Evolutionary conservation across 2,888 invertebrate species (phyloP), one percentile per base, ranked within the genome.

Genomic region (Crossocerus cetratus): DNA sequence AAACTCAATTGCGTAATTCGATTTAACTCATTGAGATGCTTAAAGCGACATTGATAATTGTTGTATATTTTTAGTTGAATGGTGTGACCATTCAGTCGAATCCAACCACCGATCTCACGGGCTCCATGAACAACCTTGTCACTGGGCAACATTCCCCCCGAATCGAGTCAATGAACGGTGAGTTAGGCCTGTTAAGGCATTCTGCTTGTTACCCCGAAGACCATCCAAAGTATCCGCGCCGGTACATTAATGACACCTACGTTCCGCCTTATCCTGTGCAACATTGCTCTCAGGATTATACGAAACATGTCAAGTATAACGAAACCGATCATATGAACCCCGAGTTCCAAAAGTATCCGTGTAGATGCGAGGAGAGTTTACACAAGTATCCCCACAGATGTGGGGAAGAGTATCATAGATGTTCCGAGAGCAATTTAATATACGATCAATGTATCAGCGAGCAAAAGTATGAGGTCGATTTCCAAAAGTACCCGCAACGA

Each of bases 131-230:
- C 68, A 89, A 89, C 70, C 83, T 90, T 43, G 87, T 88, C 5
- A 82, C 88, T 22, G 87, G 84, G 59, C 88, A 83, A 65, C 87
- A 86, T 69, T 86, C 86, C n/a, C 87, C 87, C 32, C 86, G 87
- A 71, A 84, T 90, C 65, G 90, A 90, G 69, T 88, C 90, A 22
- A 82, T 90, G 53, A 90, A 90, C 87, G 90, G 90, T 90, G 90
- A 89, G 90, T 90, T 89, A 68, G 80, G 82, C 32, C 79, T 86
- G 57, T 72, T 86, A 73, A 83, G 85, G 65, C 85, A 87, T 61
- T 72, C 86, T 16, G 58, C 78, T 11, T 84, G 76, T 74, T 86
- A 80, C 60, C 77, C 84, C 21, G 86, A 88, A 57, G 84, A 88
- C 53, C 71, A 83, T 73, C 75, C 83, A 5, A 86, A 87, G 63